Conservation (phyloP, 2,888 invertebrate genomes). For the Drosophila subsilvestris region DNA sequence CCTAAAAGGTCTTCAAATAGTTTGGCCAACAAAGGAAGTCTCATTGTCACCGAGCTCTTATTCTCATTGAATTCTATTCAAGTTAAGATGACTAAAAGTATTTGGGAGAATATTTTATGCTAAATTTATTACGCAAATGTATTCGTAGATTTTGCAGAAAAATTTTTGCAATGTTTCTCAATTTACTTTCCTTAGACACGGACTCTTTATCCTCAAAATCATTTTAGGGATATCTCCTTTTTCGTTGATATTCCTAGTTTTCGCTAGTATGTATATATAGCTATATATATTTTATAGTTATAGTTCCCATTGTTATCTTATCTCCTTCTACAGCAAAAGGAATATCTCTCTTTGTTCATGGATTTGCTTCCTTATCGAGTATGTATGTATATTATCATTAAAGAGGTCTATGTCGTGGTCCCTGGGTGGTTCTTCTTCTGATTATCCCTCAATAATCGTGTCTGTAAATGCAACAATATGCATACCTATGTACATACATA, state of each 20-base stretch:
- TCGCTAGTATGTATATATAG: no score
- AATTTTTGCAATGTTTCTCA: no score
- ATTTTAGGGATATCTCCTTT: no score
- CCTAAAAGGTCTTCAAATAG: not conserved
- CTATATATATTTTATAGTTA: not conserved
- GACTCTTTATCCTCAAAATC: no score
- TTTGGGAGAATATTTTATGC: not conserved
- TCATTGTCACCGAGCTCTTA: not conserved
- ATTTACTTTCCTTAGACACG: no score
- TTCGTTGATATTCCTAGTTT: no score
- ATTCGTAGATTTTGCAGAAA: not conserved
- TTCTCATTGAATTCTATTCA: not conserved
- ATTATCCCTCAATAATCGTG: not conserved
- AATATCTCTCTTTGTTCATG: constrained; percentile 23
- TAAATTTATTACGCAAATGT: not conserved
- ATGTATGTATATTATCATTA: no score
- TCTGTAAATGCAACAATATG: not conserved
- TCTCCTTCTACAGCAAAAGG: constrained; percentile 2
- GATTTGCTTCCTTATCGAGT: constrained; percentile 17
- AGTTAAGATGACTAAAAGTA: not conserved
- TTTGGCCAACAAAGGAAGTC: no score
- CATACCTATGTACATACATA: not conserved
- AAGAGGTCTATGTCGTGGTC: constrained; percentile 5
- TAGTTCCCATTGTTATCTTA: not conserved
- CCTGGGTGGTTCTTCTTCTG: constrained; percentile 29